Evolutionary conservation across 2,113 vertebrate genomes (phyloP).

Genomic region (Diadophis punctatus): DNA sequence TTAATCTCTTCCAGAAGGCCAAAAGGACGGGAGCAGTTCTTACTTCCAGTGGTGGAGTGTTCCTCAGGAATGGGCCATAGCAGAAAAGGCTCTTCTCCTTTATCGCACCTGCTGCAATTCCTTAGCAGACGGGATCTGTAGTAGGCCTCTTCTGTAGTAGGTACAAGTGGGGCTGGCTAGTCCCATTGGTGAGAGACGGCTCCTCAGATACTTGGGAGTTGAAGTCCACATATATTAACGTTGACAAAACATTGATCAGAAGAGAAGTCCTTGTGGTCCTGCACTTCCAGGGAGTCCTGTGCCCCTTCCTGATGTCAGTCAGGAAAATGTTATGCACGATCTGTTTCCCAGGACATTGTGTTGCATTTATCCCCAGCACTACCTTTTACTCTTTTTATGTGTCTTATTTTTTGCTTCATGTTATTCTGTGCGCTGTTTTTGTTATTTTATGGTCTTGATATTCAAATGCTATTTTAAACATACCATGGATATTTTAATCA

Average conservation of each 20-base stretch:
- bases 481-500: neutral
- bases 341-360: neutral
- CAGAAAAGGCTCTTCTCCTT: too few species aligned
- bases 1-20: too few species aligned
- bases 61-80: too few species aligned
- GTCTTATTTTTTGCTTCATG: neutral
- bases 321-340: neutral
- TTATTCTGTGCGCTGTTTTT: neutral
- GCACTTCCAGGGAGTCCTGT: neutral
- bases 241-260: neutral
- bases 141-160: too few species aligned
- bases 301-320: neutral
- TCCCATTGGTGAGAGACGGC: too few species aligned
- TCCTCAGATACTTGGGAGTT: neutral
- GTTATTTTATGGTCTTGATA: neutral
- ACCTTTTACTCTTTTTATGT: neutral
- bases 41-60: too few species aligned
- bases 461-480: neutral
- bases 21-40: too few species aligned
- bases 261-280: neutral
- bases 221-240: neutral
- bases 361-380: neutral
- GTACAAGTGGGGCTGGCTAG: too few species aligned
- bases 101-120: too few species aligned
- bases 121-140: too few species aligned